Conservation (phyloP, 2,113 vertebrate genomes). For the Plestiodon gilberti region DNA sequence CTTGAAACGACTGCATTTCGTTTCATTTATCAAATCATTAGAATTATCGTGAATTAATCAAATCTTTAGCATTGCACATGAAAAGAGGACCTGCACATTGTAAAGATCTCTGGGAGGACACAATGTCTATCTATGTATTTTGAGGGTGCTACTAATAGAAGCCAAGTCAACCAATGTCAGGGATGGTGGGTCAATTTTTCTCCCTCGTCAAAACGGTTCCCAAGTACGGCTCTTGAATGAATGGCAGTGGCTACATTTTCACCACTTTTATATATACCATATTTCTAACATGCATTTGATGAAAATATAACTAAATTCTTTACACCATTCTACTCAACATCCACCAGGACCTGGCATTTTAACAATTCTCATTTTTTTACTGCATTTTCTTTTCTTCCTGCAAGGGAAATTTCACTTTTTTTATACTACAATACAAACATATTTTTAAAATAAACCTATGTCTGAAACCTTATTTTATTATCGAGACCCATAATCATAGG, state of each 20-base stretch:
- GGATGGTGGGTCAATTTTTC: not conserved
- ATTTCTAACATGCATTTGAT: not conserved
- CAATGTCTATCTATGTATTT: not conserved
- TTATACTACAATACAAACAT: too few relatives aligned
- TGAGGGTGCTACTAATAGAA: not conserved
- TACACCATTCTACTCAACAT: not conserved
- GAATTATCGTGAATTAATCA: too few relatives aligned
- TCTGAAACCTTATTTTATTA: too few relatives aligned
- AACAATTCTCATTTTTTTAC: not conserved
- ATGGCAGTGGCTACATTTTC: not conserved
- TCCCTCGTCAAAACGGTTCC: not conserved
- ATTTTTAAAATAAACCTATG: too few relatives aligned
- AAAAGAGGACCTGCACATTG: not conserved
- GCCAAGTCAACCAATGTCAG: not conserved
- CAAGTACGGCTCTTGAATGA: not conserved
- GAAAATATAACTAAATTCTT: not conserved
- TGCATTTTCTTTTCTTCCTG: too few relatives aligned
- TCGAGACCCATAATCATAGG: not conserved
- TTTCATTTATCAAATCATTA: not conserved
- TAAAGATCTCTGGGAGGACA: not conserved
- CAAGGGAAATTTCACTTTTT: too few relatives aligned
- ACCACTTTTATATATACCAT: not conserved
- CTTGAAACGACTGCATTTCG: not conserved
- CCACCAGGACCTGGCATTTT: not conserved
- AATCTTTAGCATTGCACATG: too few relatives aligned